These are phyloP conservation scores for Anas platyrhynchos DNA, from an alignment of 2,113 vertebrate genomes.

Conservation along the genomic window DNA sequence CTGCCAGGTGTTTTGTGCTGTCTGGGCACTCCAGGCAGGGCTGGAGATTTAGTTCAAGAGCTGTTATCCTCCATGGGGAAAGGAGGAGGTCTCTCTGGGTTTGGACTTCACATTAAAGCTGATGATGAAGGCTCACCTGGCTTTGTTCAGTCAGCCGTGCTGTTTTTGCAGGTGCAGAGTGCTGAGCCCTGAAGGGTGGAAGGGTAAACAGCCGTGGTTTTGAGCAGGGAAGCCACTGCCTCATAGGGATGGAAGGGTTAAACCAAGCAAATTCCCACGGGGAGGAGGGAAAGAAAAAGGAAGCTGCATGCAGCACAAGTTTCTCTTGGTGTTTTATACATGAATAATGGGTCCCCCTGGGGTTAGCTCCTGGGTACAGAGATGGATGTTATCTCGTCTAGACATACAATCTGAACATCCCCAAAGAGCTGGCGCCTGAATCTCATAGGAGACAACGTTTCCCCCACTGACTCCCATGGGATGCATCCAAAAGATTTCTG, in stretches of 20 bases:
- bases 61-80: not conserved
- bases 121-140: slow-evolving; percentile 24
- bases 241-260: slow-evolving; percentile 44
- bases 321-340: slow-evolving; percentile 51
- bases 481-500: slow-evolving; percentile 55
- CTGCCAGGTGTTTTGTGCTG: not conserved
- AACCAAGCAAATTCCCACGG: slow-evolving; percentile 53
- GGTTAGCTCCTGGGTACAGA: slow-evolving; percentile 57
- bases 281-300: slow-evolving; percentile 48
- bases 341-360: slow-evolving; percentile 62
- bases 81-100: not conserved
- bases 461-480: slow-evolving; percentile 45
- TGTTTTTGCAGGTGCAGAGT: slow-evolving; percentile 50
- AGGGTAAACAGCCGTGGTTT: not conserved
- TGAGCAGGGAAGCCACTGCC: not conserved
- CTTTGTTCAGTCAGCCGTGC: not conserved
- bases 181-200: slow-evolving; percentile 28
- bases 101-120: slow-evolving; percentile 51
- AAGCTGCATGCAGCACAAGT: not conserved
- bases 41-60: not conserved
- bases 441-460: slow-evolving; percentile 29
- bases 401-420: slow-evolving; percentile 58
- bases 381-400: slow-evolving; percentile 71
- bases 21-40: not conserved
- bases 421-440: slow-evolving; percentile 60